Base-by-base conservation (phyloP, 2,113 vertebrate species). In the Smithornis capensis region DNA sequence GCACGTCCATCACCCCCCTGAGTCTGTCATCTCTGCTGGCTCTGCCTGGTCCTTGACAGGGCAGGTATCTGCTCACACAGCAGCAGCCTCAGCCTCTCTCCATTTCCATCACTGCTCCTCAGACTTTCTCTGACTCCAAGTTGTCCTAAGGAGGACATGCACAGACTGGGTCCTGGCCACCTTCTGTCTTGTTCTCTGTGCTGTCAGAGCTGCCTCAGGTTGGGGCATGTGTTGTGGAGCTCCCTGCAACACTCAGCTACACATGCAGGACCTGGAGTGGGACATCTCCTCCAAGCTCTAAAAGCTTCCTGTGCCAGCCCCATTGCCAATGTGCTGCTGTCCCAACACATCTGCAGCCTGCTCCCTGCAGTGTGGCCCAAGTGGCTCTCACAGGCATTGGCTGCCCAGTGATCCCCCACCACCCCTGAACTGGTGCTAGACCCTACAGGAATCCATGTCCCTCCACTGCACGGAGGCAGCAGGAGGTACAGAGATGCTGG, bases 251-350 rank as follows among this genome's bases (percentile, higher is more conserved):
- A 9, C 29, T 52, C 0, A 1, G 47, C 59, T 57, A 7, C 37
- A 21, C 0, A 0, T 14, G 31, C 18, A 35, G 56, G 24, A 53
- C 14, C 5, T 21, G 42, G 12, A 10, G 15, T 40, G 47, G 16
- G 60, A 38, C 40, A 17, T 52, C 31, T 67, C 40, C 42, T 62
- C 35, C 38, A 25, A 68, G 56, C 42, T 50, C 25, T 29, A 45
- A 73, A 31, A 0, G 0, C n/a, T 29, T 59, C 55, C 42, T 2
- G 2, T 1, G 2, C 8, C 44, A 81, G 11, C 53, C 23, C 31
- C 33, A 37, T 0, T 8, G 40, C 29, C 35, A 60, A 9, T 13
- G 44, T 2, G 0, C 33, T 31, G 25, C 7, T 56, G 42, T 37
- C 42, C 38, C 50, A 19, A 22, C 0, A 1, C 18, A 19, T 45